These are phyloP conservation scores for Cheilosia vernalis DNA, from an alignment of 2,888 invertebrate genomes.

Conservation along the genomic window DNA sequence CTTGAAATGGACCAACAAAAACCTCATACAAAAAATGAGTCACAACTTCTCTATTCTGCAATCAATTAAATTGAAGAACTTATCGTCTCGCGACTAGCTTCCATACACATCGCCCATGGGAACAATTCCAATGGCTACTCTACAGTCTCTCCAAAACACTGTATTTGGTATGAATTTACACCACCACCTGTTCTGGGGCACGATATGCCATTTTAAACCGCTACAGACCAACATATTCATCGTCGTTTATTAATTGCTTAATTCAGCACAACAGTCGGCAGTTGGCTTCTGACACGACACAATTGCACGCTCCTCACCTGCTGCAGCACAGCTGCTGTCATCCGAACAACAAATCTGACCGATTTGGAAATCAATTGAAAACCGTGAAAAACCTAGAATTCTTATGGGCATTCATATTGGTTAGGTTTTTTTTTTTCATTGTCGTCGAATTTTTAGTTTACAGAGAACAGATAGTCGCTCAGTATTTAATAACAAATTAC, in stretches of 20 bases:
- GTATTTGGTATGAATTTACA: constrained; percentile 60
- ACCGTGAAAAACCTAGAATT: constrained; percentile 62
- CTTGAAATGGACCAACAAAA: constrained; percentile 51
- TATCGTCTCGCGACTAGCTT: constrained; percentile 50
- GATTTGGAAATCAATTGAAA: constrained; percentile 46
- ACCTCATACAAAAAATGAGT: background rate
- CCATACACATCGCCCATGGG: constrained; percentile 74
- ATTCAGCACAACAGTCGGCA: constrained; percentile 45
- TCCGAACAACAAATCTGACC: constrained; percentile 56
- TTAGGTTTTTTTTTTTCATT: background rate
- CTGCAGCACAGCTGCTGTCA: constrained; percentile 11
- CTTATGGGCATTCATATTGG: constrained; percentile 19
- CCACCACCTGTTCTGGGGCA: constrained; percentile 44
- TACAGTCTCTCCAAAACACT: constrained; percentile 16
- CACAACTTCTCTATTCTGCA: constrained; percentile 24
- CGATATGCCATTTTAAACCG: constrained; percentile 9
- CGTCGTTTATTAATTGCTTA: constrained; percentile 67
- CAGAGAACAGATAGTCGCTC: constrained; percentile 3
- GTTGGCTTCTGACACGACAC: constrained; percentile 50
- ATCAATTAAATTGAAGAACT: constrained; percentile 42
- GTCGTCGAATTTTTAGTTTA: background rate
- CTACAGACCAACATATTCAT: constrained; percentile 26
- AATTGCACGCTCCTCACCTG: constrained; percentile 66
- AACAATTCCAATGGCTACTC: constrained; percentile 57
- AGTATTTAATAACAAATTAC: constrained; percentile 72